phyloP scores from a whole-genome alignment of 1,140 invertebrate species.

The Caenorhabditis latens region DNA sequence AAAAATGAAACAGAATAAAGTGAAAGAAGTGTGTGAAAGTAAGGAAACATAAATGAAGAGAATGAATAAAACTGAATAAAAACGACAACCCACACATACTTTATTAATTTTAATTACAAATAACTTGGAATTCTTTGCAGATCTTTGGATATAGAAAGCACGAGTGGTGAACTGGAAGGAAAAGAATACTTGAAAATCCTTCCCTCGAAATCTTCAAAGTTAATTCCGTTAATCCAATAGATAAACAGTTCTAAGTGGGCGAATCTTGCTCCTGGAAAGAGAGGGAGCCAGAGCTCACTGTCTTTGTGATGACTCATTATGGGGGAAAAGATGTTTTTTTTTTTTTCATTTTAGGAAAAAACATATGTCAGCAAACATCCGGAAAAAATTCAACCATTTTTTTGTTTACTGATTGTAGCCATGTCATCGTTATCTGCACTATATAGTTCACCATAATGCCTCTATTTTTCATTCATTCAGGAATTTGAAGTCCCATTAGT shows the following conservation, averaged over 20 bases:
- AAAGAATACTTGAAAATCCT: conserved; percentile 37
- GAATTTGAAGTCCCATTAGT: too few species aligned
- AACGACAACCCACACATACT: not conserved
- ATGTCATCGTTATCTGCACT: too few species aligned
- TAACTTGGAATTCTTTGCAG: not conserved
- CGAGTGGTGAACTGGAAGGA: not conserved
- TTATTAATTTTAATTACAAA: conserved; percentile 53
- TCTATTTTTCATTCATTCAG: too few species aligned
- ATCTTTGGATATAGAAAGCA: not conserved
- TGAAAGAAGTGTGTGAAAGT: conserved; percentile 4
- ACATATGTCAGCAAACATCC: too few species aligned
- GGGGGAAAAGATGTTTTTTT: not conserved
- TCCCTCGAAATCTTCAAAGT: not conserved
- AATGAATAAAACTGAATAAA: not conserved
- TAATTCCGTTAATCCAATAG: conserved; percentile 32
- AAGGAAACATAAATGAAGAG: not conserved
- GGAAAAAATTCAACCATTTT: too few species aligned
- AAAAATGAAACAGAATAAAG: not conserved
- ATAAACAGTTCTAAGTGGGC: conserved; percentile 44
- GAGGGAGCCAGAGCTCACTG: not conserved
- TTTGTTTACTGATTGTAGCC: too few species aligned
- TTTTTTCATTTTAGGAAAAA: too few species aligned
- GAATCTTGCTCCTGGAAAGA: not conserved
- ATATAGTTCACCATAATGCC: too few species aligned
- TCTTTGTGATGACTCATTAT: not conserved